A percentile compares a stretch with the other conserved stretches of the same genome.
These are phyloP conservation scores for Amphimedon queenslandica DNA, from an alignment of 37 sponge, comb jelly and placozoan species.

Conservation along the genomic window DNA sequence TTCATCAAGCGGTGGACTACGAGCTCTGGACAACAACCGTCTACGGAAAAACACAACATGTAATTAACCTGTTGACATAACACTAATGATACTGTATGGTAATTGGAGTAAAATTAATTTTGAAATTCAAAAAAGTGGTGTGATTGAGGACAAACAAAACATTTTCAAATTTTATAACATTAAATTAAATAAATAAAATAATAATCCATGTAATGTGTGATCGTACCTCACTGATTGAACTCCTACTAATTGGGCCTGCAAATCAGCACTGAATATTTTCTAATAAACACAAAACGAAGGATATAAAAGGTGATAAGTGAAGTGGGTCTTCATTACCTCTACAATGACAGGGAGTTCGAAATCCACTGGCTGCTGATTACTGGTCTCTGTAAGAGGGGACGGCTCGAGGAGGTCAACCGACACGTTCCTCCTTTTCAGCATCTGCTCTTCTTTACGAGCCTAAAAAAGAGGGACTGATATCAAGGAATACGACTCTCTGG, in stretches of 20 bases:
- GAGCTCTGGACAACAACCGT: constrained; percentile 55
- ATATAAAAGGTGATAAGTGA: background rate
- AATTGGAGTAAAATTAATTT: background rate
- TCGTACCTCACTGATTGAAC: constrained; percentile 60
- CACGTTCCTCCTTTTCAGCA: constrained; percentile 85
- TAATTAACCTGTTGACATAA: background rate
- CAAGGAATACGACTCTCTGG: background rate
- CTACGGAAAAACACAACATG: constrained; percentile 9
- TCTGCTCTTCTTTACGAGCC: constrained; percentile 81
- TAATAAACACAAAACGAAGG: background rate
- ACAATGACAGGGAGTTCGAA: background rate
- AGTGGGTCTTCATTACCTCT: background rate
- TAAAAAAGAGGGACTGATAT: constrained; percentile 9
- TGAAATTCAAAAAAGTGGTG: background rate
- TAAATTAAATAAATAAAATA: too few relatives aligned
- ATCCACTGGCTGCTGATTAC: constrained; percentile 32
- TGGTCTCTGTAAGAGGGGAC: constrained; percentile 27
- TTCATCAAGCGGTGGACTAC: constrained; percentile 51
- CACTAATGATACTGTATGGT: background rate
- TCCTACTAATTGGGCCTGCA: constrained; percentile 31
- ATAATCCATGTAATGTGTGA: too few relatives aligned
- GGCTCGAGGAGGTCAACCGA: constrained; percentile 33
- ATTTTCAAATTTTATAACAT: too few relatives aligned
- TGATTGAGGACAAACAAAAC: too few relatives aligned
- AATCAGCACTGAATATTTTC: constrained; percentile 47